Evolutionary conservation across 2,888 invertebrate genomes (phyloP), one percentile per base, ranked within the genome.

Genomic region (Spisula solida): DNA sequence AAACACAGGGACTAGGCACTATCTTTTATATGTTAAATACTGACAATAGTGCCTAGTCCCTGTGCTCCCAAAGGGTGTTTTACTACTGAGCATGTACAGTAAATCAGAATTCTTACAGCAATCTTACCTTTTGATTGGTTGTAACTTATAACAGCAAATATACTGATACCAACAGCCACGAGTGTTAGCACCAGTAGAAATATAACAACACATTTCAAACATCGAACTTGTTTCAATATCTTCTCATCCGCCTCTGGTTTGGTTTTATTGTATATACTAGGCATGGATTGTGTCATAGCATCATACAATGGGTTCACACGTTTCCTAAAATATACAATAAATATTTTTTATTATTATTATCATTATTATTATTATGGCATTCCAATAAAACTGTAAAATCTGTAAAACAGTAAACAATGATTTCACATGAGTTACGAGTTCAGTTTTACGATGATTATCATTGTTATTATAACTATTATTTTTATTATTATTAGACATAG

Each of bases 221-320:
- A 92, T 8, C 86, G 87, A 1, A 92, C 81, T 82, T 92, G 90
- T 25, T 75, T 51, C n/a, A 51, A 18, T 25, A 92, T 82, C 5
- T 51, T 85, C 31, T 87, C 86, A 18, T 87, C 88, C n/a, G 55
- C 41, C 8, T 81, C 60, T 6, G 31, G 55, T 48, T 87, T 88
- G 5, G 66, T 56, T 78, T 89, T 90, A 83, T 86, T 92, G 90
- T 92, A 92, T 78, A 92, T 86, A 86, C 92, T 92, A n/a, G 92
- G 92, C 87, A 90, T 88, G 0, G 92, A 92, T 81, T 90, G 90
- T 48, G 88, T 92, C 91, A 91, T 92, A 10, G 86, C 88, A 82
- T 92, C 92, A 81, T 92, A 92, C 20, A 92, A 89, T 0, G 92
- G 92, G 78, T 92, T 92, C 12, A 92, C 88, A 31, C 92, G 87